A percentile compares a stretch with the other conserved stretches of the same genome.
These are phyloP conservation scores for Drosophila siamana DNA, from an alignment of 2,888 invertebrate genomes.

Conservation along the genomic window DNA sequence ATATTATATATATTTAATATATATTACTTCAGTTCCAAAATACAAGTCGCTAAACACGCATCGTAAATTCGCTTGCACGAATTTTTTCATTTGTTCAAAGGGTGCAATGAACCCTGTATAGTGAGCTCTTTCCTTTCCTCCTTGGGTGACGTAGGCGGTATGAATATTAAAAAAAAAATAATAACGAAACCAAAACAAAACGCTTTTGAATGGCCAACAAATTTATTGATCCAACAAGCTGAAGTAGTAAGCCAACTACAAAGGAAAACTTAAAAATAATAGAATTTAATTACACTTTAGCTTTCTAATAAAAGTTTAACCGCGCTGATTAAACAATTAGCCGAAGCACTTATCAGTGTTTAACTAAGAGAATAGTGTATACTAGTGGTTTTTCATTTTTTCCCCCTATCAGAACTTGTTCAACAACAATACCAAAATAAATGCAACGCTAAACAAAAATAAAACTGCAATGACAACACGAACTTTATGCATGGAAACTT, in stretches of 20 bases:
- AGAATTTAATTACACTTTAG: neutral
- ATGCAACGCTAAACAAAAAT: conserved; percentile 15
- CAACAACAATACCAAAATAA: neutral
- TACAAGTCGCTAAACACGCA: conserved; percentile 38
- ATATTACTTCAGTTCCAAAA: conserved; percentile 25
- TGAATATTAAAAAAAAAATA: conserved; percentile 40
- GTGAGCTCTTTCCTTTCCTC: conserved; percentile 23
- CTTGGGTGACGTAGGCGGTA: conserved; percentile 8
- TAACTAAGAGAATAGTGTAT: neutral
- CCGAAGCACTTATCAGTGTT: conserved; percentile 18
- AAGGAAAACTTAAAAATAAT: neutral
- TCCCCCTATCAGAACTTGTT: neutral
- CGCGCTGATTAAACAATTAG: conserved; percentile 10
- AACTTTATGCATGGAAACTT: conserved; percentile 11
- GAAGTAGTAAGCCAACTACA: neutral
- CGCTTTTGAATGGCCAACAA: conserved; percentile 34
- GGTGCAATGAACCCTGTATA: conserved; percentile 56
- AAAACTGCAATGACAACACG: conserved; percentile 13
- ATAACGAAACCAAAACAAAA: conserved; percentile 21
- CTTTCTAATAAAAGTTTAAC: neutral
- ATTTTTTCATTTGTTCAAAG: conserved; percentile 18
- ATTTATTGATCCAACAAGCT: conserved; percentile 55
- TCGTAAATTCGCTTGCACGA: conserved; percentile 21
- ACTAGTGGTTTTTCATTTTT: neutral
- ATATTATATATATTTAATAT: conserved; percentile 16